Conservation (phyloP, 2,797 vertebrate genomes). For the Menidia menidia region DNA sequence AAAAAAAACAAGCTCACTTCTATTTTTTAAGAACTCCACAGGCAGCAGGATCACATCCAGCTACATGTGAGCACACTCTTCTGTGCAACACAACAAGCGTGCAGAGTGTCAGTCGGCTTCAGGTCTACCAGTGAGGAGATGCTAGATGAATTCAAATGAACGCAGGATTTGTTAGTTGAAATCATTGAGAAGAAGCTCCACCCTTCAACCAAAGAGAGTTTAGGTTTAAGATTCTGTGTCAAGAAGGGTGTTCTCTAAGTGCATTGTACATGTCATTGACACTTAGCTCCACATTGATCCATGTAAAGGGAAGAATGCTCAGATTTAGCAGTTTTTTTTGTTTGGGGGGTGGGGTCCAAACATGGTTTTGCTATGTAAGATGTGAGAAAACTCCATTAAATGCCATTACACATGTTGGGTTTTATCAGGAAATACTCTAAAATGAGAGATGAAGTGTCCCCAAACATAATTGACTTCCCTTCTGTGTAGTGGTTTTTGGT, state of each 20-base stretch:
- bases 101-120: constrained; percentile 22
- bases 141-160: constrained; percentile 2
- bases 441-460: constrained; percentile 23
- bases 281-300: neutral
- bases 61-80: constrained; percentile 2
- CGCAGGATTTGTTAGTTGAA: constrained; percentile 4
- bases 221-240: constrained; percentile 34
- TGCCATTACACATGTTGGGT: neutral
- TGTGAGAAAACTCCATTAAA: constrained; percentile 1
- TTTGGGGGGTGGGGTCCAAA: neutral
- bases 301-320: no score
- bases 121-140: constrained; percentile 6
- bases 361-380: neutral
- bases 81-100: neutral
- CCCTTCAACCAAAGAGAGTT: constrained; percentile 16
- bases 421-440: neutral
- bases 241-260: constrained; percentile 8
- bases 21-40: neutral
- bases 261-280: constrained; percentile 39
- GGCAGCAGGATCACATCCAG: neutral
- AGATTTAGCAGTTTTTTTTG: neutral
- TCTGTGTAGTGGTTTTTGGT: constrained; percentile 31
- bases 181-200: constrained; percentile 9
- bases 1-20: neutral
- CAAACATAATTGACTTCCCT: constrained; percentile 27